Evolutionary conservation across 2,888 invertebrate species (phyloP), one percentile per base, ranked within the genome.

Genomic region (Sclerodermus sp.): DNA sequence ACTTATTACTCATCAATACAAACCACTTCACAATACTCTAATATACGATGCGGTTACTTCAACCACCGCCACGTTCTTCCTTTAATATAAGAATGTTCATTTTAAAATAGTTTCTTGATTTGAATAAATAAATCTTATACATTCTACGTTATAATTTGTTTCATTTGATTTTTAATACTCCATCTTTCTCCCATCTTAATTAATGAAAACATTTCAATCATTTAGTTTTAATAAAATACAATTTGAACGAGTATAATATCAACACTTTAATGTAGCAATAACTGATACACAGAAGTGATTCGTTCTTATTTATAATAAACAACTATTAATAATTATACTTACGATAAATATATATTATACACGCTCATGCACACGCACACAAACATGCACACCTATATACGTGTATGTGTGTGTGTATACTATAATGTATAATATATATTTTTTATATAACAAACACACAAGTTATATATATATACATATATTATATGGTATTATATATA

Each of bases 31-130:
- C 79, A 97, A 98, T 79, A 94, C 93, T 0, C 92, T 93, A 77
- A 87, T 99, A 63, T 96, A 95, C 80, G 96, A 98, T 82, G 96
- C 91, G 43, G 91, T 94, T 64, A 90, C 90, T 53, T 91, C 93
- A 46, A 91, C 89, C 62, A 90, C 93, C 46, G 86, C 86, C 40
- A 89, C 90, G 42, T 92, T 91, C 78, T 86, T 85, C 70, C 84
- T 93, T 74, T 93, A 83, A 84, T 42, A 32, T 17, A 29, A 9
- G 13, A 36, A 41, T 41, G 12, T 34, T 13, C 6, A 34, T 34
- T 34, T 8, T 4, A n/a, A 12, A n/a, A 12, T 8, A n/a, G 34
- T 34, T n/a, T 34, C 3, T 8, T 34, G 34, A 8, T 3, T 34
- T 4, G 10, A 34, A 12, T 4, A 34, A 34, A 34, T n/a, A 34